Conservation (phyloP, 2,888 invertebrate genomes). For the Hypsopygia costalis region DNA sequence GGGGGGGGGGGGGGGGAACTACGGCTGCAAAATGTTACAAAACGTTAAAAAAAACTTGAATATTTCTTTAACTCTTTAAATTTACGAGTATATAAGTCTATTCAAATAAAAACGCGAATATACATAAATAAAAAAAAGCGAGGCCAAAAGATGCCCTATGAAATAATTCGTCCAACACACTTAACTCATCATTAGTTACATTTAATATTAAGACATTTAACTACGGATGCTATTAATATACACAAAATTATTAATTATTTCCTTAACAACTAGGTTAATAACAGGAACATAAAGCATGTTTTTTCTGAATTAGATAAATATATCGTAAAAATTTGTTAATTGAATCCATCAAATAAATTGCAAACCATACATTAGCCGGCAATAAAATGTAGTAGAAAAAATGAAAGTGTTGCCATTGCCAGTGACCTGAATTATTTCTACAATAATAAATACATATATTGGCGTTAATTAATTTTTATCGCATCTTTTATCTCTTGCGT, state of each 20-base stretch:
- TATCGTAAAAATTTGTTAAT: conserved; percentile 18
- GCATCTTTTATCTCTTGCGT: conserved; percentile 6
- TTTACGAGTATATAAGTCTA: too few species aligned
- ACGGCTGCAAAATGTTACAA: too few species aligned
- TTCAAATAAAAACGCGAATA: too few species aligned
- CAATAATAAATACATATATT: too few species aligned
- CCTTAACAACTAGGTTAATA: conserved; percentile 12
- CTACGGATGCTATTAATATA: conserved; percentile 15
- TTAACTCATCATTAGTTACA: too few species aligned
- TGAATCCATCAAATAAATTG: neutral
- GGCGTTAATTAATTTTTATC: conserved; percentile 12
- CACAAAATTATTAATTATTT: conserved; percentile 20
- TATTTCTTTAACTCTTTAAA: too few species aligned
- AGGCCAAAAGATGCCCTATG: too few species aligned
- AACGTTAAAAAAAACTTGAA: too few species aligned
- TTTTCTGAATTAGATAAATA: conserved; percentile 12
- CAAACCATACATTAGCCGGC: conserved; percentile 8
- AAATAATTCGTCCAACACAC: neutral
- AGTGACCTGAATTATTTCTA: too few species aligned
- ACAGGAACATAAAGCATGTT: conserved; percentile 11
- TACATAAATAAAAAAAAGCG: too few species aligned
- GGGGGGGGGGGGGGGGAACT: too few species aligned
- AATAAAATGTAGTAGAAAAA: conserved; percentile 5
- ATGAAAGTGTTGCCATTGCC: conserved; percentile 9
- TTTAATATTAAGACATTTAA: conserved; percentile 14